Evolutionary conservation across 2,888 invertebrate genomes (phyloP).

Genomic region (Drosophila anceps): DNA sequence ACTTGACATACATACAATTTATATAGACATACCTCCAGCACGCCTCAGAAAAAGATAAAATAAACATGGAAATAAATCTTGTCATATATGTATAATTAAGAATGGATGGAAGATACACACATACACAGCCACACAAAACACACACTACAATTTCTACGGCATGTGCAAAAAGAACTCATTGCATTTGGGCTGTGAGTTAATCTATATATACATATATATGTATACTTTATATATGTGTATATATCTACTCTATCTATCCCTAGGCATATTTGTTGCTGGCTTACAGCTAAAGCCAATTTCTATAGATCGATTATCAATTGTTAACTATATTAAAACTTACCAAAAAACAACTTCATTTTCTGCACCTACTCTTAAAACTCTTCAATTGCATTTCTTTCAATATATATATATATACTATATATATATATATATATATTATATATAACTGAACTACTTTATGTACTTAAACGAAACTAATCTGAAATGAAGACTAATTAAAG

Average conservation of each 20-base stretch:
- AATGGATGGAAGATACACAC: slow-evolving; percentile 9
- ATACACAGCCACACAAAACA: slow-evolving; percentile 4
- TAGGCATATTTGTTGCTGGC: slow-evolving; percentile 46
- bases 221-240: slow-evolving; percentile 16
- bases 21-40: slow-evolving; percentile 71
- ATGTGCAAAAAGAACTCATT: slow-evolving; percentile 54
- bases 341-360: slow-evolving; percentile 30
- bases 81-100: slow-evolving; percentile 31
- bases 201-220: slow-evolving; percentile 13
- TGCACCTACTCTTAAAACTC: slow-evolving; percentile 37
- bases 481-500: slow-evolving; percentile 59
- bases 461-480: slow-evolving; percentile 59
- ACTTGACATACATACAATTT: slow-evolving; percentile 48
- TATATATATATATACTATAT: slow-evolving; percentile 14
- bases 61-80: slow-evolving; percentile 29
- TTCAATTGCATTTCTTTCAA: slow-evolving; percentile 45
- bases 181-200: slow-evolving; percentile 74
- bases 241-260: slow-evolving; percentile 2
- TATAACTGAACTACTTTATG: slow-evolving; percentile 37
- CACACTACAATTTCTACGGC: slow-evolving; percentile 32
- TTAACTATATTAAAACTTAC: slow-evolving; percentile 43
- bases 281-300: slow-evolving; percentile 26
- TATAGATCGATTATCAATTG: slow-evolving; percentile 43
- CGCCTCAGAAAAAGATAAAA: slow-evolving; percentile 51
- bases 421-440: background rate